A percentile compares a stretch with the other conserved stretches of the same genome.
phyloP scores from a whole-genome alignment of 2,113 vertebrate genomes.

The Chauna torquata region DNA sequence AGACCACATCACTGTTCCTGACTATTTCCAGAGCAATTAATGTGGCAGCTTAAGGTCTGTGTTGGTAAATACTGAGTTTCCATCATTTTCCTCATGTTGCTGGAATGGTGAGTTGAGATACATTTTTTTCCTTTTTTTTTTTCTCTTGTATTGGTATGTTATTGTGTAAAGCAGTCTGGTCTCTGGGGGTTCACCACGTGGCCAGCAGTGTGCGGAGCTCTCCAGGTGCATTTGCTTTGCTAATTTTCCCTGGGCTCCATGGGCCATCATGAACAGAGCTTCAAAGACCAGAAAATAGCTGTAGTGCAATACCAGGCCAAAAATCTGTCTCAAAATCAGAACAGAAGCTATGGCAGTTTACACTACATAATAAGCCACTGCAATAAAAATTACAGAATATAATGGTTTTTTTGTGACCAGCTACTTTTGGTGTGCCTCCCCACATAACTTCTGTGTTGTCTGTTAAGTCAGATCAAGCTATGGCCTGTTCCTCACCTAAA shows the following conservation, averaged over 20 bases:
- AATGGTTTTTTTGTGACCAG: background rate
- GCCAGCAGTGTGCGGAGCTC: background rate
- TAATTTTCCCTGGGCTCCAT: background rate
- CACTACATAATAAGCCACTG: background rate
- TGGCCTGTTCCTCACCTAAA: background rate
- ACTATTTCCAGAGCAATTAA: background rate
- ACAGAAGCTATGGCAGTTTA: background rate
- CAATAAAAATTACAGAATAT: background rate
- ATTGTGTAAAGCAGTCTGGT: background rate
- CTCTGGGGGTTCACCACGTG: fast-evolving
- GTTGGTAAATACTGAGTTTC: background rate
- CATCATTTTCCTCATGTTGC: fast-evolving
- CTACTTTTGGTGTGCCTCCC: background rate
- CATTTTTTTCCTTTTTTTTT: too few species aligned
- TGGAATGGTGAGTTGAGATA: background rate
- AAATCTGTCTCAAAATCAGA: background rate
- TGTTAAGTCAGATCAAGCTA: background rate
- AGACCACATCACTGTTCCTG: background rate
- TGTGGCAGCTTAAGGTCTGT: background rate
- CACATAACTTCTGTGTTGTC: background rate
- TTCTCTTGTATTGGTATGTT: background rate
- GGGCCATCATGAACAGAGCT: background rate
- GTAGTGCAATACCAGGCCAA: fast-evolving
- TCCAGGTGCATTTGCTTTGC: fast-evolving
- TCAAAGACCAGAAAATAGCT: background rate